Evolutionary conservation across 2,113 vertebrate genomes (phyloP), one percentile per base, ranked within the genome.

Genomic region (Oreochromis tanganicae): DNA sequence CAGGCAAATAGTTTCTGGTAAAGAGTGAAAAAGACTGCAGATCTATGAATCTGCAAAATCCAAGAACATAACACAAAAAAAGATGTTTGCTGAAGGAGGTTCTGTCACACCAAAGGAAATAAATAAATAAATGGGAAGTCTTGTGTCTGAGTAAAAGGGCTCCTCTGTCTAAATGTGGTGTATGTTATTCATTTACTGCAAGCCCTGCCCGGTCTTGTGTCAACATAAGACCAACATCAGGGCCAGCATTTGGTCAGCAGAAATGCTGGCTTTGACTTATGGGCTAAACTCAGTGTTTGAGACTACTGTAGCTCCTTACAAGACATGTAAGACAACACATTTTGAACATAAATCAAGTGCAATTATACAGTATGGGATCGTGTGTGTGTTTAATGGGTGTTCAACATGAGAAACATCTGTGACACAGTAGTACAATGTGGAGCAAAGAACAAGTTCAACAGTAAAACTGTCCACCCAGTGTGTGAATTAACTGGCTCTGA

Each of bases 351-450:
- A 90, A 86, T 88, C 85, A 29, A 6, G 80, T 54, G 9, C 21
- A 43, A 12, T 66, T 27, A 34, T 2, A 41, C 24, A 10, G 55
- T 29, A 19, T 12, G 52, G 68, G 46, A 13, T 13, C 3, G 2
- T 14, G 27, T 79, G 54, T 88, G 84, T 85, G 34, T 91, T 52
- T 80, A 48, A 24, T 61, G 71, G 17, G 21, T 24, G 32, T 54
- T 27, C 78, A 14, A 73, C 57, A 89, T 78, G 66, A 82, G 68
- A 83, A 85, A 88, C 91, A 93, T 91, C 54, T 90, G 87, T 48
- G n/a, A 59, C 66, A 43, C 55, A 78, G 78, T 16, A 46, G 79
- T 84, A 85, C 55, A 78, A 14, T 73, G 66, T 66, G 84, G 71
- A 87, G n/a, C 41, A 71, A 82, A 80, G 13, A 80, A 84, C 83